Base-by-base conservation (phyloP, 1,140 invertebrate species). In the Tyrophagus putrescentiae region DNA sequence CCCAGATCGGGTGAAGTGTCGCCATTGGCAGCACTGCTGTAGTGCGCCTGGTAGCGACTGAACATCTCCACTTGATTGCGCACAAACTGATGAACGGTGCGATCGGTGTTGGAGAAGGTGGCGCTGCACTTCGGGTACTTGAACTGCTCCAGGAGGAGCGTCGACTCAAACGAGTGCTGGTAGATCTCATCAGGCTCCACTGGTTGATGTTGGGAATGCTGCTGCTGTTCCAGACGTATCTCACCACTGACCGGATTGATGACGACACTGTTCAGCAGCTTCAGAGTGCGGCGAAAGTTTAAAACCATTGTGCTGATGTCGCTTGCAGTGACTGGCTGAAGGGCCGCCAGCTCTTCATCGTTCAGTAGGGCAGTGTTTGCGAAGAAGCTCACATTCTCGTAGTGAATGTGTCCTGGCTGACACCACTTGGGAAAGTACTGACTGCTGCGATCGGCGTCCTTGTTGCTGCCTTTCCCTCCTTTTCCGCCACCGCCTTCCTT, bases 321-420 rank as follows among this genome's bases (percentile, higher is more conserved):
- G 28, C 39, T 54, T 7, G 32, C 25, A 13, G 27, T 27, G 9
- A 54, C 13, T 54, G 21, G 11, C 25, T n/a, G n/a, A n/a, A 54
- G 27, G 11, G 25, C 13, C 25, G 13, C 7, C 27, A 11, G 27
- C 27, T 54, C 52, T 31, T 54, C 52, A 29, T 11, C 7, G 27
- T 13, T 54, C 27, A 54, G 27, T 3, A 34, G 52, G 21, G 25
- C 39, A 9, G 32, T 31, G 27, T 27, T 54, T 13, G 25, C 9
- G 27, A 54, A 54, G 25, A 54, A 54, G 13, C 52, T 54, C 3
- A 54, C 39, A 33, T 54, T 54, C 27, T 54, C 52, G 27, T 54
- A 54, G 27, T 54, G 52, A 33, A 54, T 54, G 21, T 27, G 34
- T 21, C 31, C 31, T 13, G 11, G 44, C 31, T 18, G 7, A 21